Conservation (phyloP, 2,797 vertebrate genomes). For the Centropyge bicolor region DNA sequence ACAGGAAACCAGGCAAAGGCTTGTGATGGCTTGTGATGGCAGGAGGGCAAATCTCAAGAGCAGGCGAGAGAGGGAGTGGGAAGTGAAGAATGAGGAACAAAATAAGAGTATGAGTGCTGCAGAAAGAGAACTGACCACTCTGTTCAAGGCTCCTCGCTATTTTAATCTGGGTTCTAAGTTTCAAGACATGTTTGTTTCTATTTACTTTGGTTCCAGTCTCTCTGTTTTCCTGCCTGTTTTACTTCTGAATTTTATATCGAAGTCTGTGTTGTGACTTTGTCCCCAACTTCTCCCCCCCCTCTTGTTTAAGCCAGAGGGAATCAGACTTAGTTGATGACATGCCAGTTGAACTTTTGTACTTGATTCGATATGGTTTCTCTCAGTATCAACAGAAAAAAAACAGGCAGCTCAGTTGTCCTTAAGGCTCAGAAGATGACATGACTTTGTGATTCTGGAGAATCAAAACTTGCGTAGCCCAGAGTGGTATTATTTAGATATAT, state of each 20-base stretch:
- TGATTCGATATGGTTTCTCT: constrained; percentile 36
- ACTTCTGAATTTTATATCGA: neutral
- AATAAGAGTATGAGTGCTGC: constrained; percentile 43
- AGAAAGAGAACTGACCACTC: constrained; percentile 54
- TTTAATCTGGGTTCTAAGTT: constrained; percentile 31
- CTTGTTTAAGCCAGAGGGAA: constrained; percentile 6
- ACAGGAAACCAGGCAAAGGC: constrained; percentile 76
- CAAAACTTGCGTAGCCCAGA: constrained; percentile 19
- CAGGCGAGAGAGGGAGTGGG: constrained; percentile 57
- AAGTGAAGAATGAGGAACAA: constrained; percentile 72
- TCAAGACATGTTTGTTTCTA: constrained; percentile 19
- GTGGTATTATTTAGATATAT: constrained; percentile 38
- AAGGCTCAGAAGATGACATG: constrained; percentile 27
- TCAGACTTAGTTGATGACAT: constrained; percentile 5
- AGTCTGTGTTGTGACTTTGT: constrained; percentile 13
- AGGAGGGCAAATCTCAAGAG: constrained; percentile 67
- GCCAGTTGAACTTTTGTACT: constrained; percentile 22
- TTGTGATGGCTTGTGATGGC: constrained; percentile 73
- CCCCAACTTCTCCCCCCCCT: neutral
- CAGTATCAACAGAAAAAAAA: constrained; percentile 25
- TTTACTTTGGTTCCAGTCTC: constrained; percentile 9
- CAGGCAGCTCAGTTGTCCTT: constrained; percentile 27
- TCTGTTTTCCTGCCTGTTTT: constrained; percentile 14
- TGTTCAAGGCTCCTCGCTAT: constrained; percentile 30
- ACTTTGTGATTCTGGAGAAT: constrained; percentile 13